phyloP scores from a whole-genome alignment of 2,888 invertebrate genomes.

The Troilus luridus region DNA sequence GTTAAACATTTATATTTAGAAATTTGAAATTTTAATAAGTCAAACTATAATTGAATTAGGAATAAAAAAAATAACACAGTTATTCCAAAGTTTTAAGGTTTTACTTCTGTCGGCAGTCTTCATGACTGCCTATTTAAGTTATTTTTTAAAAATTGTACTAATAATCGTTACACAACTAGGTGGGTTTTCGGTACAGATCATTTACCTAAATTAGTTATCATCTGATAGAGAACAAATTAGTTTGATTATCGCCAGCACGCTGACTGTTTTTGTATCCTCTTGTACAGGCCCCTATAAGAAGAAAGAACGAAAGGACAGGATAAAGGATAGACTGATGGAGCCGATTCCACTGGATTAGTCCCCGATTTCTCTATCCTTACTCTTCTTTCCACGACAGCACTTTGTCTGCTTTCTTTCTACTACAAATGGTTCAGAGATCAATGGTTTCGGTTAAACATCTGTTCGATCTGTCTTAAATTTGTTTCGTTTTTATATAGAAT shows the following conservation, averaged over 20 bases:
- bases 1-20: no score
- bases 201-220: not conserved
- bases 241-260: not conserved
- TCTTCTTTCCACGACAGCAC: not conserved
- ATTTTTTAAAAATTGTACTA: no score
- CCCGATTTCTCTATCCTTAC: not conserved
- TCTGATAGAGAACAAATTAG: not conserved
- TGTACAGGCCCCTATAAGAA: not conserved
- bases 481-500: no score
- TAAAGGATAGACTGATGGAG: conserved; percentile 20
- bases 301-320: not conserved
- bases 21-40: no score
- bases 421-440: conserved; percentile 27
- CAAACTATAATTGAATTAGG: no score
- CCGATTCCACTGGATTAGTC: conserved; percentile 30
- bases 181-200: no score
- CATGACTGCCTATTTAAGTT: no score
- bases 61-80: no score
- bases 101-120: no score
- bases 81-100: no score
- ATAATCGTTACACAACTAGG: no score
- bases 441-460: not conserved
- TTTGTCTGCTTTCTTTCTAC: not conserved
- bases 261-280: not conserved
- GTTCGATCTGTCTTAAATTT: not conserved